Percentiles rank a stretch among this genome's conserved stretches.
These are phyloP conservation scores for Chamaedrilus cognettii DNA, from an alignment of 2,888 invertebrate genomes.

Conservation along the genomic window DNA sequence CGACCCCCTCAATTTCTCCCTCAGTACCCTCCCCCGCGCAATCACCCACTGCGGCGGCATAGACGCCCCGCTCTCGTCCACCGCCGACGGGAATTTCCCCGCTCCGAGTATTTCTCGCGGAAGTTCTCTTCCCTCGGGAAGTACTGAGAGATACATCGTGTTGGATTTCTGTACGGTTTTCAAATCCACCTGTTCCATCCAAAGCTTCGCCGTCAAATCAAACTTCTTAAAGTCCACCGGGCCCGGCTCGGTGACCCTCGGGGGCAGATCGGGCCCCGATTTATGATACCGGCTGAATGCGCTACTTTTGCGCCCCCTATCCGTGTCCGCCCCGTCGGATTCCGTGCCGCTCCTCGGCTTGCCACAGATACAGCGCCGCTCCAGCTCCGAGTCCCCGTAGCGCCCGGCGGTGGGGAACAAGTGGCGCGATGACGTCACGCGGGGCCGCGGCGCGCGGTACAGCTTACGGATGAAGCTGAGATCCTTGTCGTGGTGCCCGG, in stretches of 20 bases:
- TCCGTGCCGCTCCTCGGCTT: slow-evolving; percentile 30
- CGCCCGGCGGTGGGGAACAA: slow-evolving; percentile 23
- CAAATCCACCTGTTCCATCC: slow-evolving; percentile 42
- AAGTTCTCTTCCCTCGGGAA: slow-evolving; percentile 29
- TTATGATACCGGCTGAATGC: not conserved
- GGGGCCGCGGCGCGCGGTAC: slow-evolving; percentile 26
- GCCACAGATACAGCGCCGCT: slow-evolving; percentile 6
- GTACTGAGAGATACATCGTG: slow-evolving; percentile 38
- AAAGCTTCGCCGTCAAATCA: slow-evolving; percentile 35
- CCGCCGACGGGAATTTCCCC: slow-evolving; percentile 4
- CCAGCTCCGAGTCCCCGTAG: slow-evolving; percentile 37
- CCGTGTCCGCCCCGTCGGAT: slow-evolving; percentile 33
- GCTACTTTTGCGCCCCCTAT: not conserved
- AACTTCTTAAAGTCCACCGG: slow-evolving; percentile 39
- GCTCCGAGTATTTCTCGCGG: slow-evolving; percentile 19
- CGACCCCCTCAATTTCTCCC: slow-evolving; percentile 13
- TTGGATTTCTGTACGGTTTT: slow-evolving; percentile 38
- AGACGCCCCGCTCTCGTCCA: slow-evolving; percentile 18
- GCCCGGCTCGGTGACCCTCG: slow-evolving; percentile 31
- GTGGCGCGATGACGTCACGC: slow-evolving; percentile 8
- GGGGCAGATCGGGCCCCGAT: slow-evolving; percentile 7
- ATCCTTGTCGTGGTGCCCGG: slow-evolving; percentile 21
- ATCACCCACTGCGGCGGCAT: slow-evolving; percentile 40
- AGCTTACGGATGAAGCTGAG: slow-evolving; percentile 32
- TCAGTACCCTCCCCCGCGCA: slow-evolving; percentile 31